A percentile compares a stretch with the other conserved stretches of the same genome.
Conservation (phyloP, 1,140 invertebrate genomes). For the Drosophila bocqueti region DNA sequence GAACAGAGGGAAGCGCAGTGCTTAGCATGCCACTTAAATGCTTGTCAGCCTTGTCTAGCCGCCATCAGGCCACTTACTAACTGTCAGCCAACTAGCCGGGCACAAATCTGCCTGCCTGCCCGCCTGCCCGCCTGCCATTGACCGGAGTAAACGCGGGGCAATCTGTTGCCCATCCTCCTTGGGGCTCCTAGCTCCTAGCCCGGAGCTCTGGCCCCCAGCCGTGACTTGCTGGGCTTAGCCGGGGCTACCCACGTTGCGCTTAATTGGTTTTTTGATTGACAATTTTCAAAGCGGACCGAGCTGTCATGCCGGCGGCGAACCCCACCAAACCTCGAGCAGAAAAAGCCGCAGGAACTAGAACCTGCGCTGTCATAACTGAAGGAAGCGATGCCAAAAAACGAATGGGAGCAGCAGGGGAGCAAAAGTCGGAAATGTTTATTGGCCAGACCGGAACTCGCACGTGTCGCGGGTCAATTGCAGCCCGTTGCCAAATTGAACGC, state of each 20-base stretch:
- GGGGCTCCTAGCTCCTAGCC: not conserved
- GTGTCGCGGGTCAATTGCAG: conserved; percentile 24
- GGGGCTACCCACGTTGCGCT: conserved; percentile 60
- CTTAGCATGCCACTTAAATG: conserved; percentile 55
- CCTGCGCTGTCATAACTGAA: conserved; percentile 68
- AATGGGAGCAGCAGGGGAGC: conserved; percentile 10
- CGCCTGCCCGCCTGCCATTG: conserved; percentile 44
- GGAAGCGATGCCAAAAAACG: conserved; percentile 25
- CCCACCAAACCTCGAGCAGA: not conserved
- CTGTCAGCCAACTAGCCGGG: conserved; percentile 36
- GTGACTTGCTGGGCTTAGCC: conserved; percentile 36
- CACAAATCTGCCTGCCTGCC: conserved; percentile 46
- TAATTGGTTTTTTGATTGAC: conserved; percentile 85
- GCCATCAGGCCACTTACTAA: conserved; percentile 47
- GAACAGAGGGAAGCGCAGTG: not conserved
- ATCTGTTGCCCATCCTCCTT: conserved; percentile 3
- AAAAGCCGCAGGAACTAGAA: conserved; percentile 17
- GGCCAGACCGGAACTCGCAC: conserved; percentile 40
- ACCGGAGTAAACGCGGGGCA: conserved; percentile 18
- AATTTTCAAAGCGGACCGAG: conserved; percentile 67
- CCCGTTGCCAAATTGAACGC: conserved; percentile 36
- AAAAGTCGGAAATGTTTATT: conserved; percentile 69
- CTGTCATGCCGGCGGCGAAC: conserved; percentile 14
- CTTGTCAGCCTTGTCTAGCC: conserved; percentile 53
- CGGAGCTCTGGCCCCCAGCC: not conserved